Percentiles rank a stretch among this genome's conserved stretches.
Conservation (phyloP, 2,888 invertebrate species). For the Amblyteles armatorius region DNA sequence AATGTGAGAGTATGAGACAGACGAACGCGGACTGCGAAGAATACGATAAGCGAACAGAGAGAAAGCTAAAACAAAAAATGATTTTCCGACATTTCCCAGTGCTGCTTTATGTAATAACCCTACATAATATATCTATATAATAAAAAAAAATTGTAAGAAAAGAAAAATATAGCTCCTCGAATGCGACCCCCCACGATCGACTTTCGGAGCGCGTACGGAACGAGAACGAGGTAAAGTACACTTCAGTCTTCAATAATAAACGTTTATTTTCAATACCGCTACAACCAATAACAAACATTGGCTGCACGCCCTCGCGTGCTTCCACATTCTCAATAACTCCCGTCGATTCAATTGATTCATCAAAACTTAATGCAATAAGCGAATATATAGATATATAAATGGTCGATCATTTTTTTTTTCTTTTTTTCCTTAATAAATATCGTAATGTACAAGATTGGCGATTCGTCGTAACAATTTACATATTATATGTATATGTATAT, state of each 20-base stretch:
- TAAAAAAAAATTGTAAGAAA: conserved; percentile 74
- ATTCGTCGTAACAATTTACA: conserved; percentile 72
- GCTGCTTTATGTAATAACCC: conserved; percentile 83
- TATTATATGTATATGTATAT: conserved; percentile 63
- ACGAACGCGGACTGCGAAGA: conserved; percentile 76
- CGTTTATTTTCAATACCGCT: conserved; percentile 74
- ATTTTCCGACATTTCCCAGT: conserved; percentile 80
- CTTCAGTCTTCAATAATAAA: conserved; percentile 75
- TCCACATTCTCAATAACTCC: conserved; percentile 37
- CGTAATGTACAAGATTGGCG: conserved; percentile 72
- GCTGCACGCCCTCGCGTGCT: conserved; percentile 25
- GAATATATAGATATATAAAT: conserved; percentile 70
- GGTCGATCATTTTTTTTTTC: conserved; percentile 63
- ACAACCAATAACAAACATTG: conserved; percentile 74
- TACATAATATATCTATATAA: conserved; percentile 79
- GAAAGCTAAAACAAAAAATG: conserved; percentile 60
- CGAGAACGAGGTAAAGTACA: conserved; percentile 1
- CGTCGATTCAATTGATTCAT: not conserved
- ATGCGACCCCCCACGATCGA: not conserved
- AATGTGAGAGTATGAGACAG: conserved; percentile 58
- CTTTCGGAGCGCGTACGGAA: conserved; percentile 11
- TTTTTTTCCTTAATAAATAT: conserved; percentile 74
- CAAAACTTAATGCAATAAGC: conserved; percentile 72
- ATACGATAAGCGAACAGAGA: conserved; percentile 50
- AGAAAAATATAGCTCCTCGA: conserved; percentile 49